phyloP scores from a whole-genome alignment of 2,888 invertebrate genomes.

The Antheraea assamensis region DNA sequence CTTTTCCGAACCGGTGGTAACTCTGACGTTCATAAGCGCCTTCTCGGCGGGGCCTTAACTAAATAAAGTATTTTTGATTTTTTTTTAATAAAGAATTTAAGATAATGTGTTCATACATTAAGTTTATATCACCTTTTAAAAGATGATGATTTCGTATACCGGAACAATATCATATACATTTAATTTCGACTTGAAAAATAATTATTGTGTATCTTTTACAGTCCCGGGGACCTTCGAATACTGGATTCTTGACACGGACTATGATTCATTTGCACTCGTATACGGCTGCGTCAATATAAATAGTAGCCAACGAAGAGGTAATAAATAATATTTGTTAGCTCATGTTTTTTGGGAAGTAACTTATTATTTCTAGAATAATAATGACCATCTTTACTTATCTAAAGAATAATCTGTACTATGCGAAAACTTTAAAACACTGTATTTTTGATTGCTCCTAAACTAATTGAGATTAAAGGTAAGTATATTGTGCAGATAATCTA shows the following conservation, averaged over 20 bases:
- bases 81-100: too few species aligned
- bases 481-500: too few species aligned
- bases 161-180: neutral
- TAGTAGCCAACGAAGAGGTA: constrained; percentile 38
- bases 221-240: constrained; percentile 38
- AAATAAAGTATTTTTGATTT: too few species aligned
- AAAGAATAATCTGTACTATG: neutral
- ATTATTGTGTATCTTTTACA: constrained; percentile 29
- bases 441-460: too few species aligned
- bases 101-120: too few species aligned
- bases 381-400: neutral
- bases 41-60: too few species aligned
- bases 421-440: too few species aligned
- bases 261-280: constrained; percentile 81
- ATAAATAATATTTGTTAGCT: neutral
- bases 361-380: neutral
- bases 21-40: too few species aligned
- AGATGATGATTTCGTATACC: too few species aligned
- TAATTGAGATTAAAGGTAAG: too few species aligned
- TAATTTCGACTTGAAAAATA: neutral
- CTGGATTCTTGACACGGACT: constrained; percentile 78
- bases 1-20: too few species aligned
- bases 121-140: too few species aligned
- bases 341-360: neutral
- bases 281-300: constrained; percentile 81